Percentiles rank a stretch among this genome's conserved stretches.
These are phyloP conservation scores for Pseudotriccus pelzelni DNA, from an alignment of 2,797 vertebrate genomes.

Conservation along the genomic window DNA sequence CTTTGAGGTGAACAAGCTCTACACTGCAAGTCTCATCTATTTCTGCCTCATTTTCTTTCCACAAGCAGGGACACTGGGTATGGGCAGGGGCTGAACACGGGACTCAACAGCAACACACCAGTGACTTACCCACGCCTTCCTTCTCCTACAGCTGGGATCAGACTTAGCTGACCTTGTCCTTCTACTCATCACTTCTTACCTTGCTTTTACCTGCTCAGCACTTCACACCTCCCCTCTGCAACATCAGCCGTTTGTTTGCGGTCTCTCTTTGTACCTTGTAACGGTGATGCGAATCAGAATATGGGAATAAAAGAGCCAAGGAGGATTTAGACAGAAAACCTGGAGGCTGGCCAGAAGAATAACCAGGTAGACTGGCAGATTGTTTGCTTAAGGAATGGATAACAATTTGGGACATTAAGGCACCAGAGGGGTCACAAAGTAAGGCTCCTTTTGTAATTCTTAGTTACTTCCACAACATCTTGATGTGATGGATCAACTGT, in stretches of 20 bases:
- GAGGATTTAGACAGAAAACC: not conserved
- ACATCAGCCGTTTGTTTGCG: not conserved
- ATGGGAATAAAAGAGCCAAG: not conserved
- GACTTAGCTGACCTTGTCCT: not conserved
- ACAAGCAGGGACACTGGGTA: not conserved
- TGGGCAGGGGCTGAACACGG: not conserved
- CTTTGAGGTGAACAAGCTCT: not conserved
- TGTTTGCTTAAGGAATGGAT: not conserved
- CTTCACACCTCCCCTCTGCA: not conserved
- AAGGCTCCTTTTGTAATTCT: not conserved
- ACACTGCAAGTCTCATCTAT: not conserved
- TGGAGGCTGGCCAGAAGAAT: not conserved
- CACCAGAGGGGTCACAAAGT: not conserved
- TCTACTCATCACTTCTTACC: not conserved
- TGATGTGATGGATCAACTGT: not conserved
- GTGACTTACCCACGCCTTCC: not conserved
- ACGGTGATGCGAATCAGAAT: not conserved
- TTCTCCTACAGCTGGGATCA: not conserved
- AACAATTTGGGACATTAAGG: not conserved
- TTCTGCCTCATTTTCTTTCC: not conserved
- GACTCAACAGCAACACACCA: not conserved
- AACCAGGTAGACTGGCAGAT: not conserved
- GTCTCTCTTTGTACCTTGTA: not conserved
- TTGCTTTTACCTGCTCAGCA: conserved; percentile 11
- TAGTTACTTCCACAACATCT: not conserved